Evolutionary conservation across 2,113 vertebrate genomes (phyloP), one percentile per base, ranked within the genome.

Genomic region (Mirza zaza): DNA sequence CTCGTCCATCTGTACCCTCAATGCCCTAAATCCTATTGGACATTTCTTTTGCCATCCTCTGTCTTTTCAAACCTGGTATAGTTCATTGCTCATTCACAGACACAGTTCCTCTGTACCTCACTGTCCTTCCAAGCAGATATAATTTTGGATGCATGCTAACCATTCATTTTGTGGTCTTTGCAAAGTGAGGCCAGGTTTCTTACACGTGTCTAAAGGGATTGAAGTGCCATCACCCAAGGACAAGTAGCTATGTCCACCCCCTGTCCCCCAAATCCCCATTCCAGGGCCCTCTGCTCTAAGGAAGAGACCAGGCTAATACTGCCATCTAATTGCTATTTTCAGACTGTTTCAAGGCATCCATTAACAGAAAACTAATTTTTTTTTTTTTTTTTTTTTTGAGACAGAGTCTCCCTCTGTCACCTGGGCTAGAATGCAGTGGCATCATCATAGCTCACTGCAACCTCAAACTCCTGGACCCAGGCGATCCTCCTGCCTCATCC

Each of bases 21-120:
- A 4, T 23, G 52, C 52, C 55, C 71, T 67, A 9, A 11, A 17
- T 57, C 25, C 65, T 77, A 29, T 59, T 23, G 6, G 7, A 76
- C 17, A 34, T 45, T 27, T 57, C 27, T 71, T 18, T 88, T 57
- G 88, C 32, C 75, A 27, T 15, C 71, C 34, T 20, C 63, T 25
- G 36, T n/a, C 70, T 61, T 45, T 32, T 71, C 15, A 10, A 32
- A 29, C 59, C 63, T 68, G 48, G 23, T 29, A 7, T 2, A 2
- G 36, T 17, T 13, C 23, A 17, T 18, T 12, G 39, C 36, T 68
- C 2, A 0, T 75, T 52, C 42, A 25, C 32, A 36, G 67, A 34
- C 42, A 32, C 0, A 0, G 25, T 21, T 32, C 34, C 93, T n/a
- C 48, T 36, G 0, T 2, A 20, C 25, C 12, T 29, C 23, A 21